Base-by-base conservation (phyloP, 2,888 invertebrate genomes). In the Criorhina ranunculi region DNA sequence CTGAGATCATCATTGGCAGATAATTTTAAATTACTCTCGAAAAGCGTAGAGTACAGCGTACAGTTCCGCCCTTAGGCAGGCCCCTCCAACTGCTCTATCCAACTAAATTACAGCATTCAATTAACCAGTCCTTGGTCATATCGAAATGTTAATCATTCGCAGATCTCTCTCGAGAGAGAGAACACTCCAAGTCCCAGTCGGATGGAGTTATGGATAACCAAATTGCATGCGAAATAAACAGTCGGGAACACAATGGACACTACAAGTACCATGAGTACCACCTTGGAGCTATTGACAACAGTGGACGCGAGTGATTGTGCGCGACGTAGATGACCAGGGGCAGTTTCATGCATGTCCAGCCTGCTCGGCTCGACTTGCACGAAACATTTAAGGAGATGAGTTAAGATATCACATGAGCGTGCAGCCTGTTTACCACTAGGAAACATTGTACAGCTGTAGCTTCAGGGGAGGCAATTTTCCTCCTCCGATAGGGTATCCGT, bases 111-210 rank as follows among this genome's bases (percentile, higher is more conserved):
- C 85, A 80, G 75, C 85, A 85, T 85, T 85, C 85, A 85, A 85
- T 85, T 85, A 85, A 85, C 85, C 75, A 85, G 85, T 85, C 85
- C 80, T 76, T 76, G 85, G 85, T 85, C 80, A 85, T 85, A 85
- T 85, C 85, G 85, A 85, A 85, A 80, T 85, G 85, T 79, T 85
- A 76, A 85, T 85, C 85, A 85, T 76, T 80, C 60, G 64, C 70
- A 85, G 44, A 85, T 85, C 85, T 66, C 57, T 53, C 44, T 42
- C 37, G 6, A 35, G 40, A 37, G 40, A 4, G n/a, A n/a, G n/a
- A 53, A 59, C 40, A 31, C n/a, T 78, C 40, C 55, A 53, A 19
- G 55, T 57, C 35, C 31, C 15, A 40, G 64, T 53, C 60, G 67
- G 60, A 31, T 55, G 35, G 35, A 46, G 15, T 64, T 64, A 62